Evolutionary conservation across 2,888 invertebrate species (phyloP).

Genomic region (Himalopsyche kuldschensis): DNA sequence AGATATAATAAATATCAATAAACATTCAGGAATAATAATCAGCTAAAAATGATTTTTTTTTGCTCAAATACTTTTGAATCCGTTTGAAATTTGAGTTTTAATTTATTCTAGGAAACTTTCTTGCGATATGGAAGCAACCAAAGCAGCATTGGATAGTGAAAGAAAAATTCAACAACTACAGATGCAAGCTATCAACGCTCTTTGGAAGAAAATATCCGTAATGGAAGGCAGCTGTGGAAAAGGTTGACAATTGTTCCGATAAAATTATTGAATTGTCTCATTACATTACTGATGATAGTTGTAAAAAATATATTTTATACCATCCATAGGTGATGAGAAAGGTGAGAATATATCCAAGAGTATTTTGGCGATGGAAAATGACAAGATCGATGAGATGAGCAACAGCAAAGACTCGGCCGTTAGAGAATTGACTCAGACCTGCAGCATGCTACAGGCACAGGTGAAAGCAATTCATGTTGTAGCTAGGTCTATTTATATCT

Average conservation of each 20-base stretch:
- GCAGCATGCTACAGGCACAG: constrained; percentile 72
- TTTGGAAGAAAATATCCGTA: constrained; percentile 84
- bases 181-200: constrained; percentile 87
- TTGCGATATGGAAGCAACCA: constrained; percentile 82
- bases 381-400: constrained; percentile 41
- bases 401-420: constrained; percentile 64
- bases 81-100: neutral
- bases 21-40: too few relatives aligned
- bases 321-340: constrained; percentile 23
- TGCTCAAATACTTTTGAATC: too few relatives aligned
- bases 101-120: constrained; percentile 67
- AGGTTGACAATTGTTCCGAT: constrained; percentile 7
- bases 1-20: too few relatives aligned
- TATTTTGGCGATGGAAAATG: neutral
- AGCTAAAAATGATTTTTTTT: too few relatives aligned
- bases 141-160: constrained; percentile 82
- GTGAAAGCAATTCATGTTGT: constrained; percentile 47
- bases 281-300: too few relatives aligned
- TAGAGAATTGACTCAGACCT: constrained; percentile 74
- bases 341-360: constrained; percentile 29
- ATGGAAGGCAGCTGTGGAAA: constrained; percentile 54
- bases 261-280: too few relatives aligned
- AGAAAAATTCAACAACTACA: constrained; percentile 83
- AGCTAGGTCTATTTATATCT: neutral
- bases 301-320: too few relatives aligned